phyloP scores from a whole-genome alignment of 2,888 invertebrate species.

The Griposia aprilina region DNA sequence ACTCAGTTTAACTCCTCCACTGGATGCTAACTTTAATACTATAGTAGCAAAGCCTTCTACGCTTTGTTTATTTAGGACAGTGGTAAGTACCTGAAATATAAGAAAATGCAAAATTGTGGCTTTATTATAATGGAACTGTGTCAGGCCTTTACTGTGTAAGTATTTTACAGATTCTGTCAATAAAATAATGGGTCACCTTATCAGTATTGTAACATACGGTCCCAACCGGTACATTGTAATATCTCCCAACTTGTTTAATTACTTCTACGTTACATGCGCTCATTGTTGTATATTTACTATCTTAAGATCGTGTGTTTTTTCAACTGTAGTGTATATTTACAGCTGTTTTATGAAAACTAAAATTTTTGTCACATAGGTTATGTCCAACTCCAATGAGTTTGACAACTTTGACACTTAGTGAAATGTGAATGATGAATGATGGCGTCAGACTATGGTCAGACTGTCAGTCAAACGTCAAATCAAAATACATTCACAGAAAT shows the following conservation, averaged over 20 bases:
- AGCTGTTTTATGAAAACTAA: background rate
- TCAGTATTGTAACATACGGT: conserved; percentile 89
- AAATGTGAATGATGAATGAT: too few species aligned
- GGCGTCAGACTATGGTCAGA: too few species aligned
- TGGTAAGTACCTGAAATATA: conserved; percentile 87
- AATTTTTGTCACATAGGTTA: background rate
- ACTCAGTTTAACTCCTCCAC: conserved; percentile 81
- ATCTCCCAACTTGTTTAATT: conserved; percentile 89
- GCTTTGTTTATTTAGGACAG: conserved; percentile 83
- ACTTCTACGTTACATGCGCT: conserved; percentile 82
- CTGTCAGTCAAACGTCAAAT: too few species aligned
- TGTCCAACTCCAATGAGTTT: too few species aligned
- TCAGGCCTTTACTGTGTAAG: background rate
- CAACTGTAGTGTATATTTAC: background rate
- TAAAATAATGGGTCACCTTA: conserved; percentile 78
- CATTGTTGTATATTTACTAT: conserved; percentile 66
- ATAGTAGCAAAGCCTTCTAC: conserved; percentile 90
- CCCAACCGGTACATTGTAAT: conserved; percentile 88
- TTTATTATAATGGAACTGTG: background rate
- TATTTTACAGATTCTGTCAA: background rate
- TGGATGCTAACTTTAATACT: conserved; percentile 84
- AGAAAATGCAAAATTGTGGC: background rate
- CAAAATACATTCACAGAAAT: too few species aligned
- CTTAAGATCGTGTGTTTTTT: background rate
- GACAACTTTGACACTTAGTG: too few species aligned